phyloP scores from a whole-genome alignment of 2,113 vertebrate genomes.

The Cryptoleucopteryx plumbea region DNA sequence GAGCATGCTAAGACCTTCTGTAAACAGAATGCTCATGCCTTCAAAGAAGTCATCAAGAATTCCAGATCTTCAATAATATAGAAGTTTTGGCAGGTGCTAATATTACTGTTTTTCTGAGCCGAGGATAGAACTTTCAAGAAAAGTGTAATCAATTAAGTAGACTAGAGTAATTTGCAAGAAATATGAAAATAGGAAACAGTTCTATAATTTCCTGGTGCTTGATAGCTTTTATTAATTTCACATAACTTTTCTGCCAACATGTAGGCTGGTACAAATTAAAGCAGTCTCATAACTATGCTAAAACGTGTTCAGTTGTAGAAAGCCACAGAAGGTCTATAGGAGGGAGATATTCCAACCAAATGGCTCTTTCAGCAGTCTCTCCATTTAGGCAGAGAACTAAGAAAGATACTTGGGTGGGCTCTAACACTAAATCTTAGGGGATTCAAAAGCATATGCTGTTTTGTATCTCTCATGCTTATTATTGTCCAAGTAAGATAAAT shows the following conservation, averaged over 20 bases:
- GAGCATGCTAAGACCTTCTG: background rate
- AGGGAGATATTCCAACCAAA: background rate
- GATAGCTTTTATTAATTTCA: background rate
- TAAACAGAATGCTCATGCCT: background rate
- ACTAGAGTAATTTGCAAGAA: background rate
- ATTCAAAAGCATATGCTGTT: background rate
- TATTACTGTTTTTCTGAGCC: background rate
- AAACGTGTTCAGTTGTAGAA: background rate
- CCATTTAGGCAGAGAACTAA: background rate
- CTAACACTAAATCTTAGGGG: background rate
- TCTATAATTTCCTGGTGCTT: background rate
- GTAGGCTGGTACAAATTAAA: background rate
- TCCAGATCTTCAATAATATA: background rate
- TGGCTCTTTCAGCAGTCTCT: background rate
- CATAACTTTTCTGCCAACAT: background rate
- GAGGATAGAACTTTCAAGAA: background rate
- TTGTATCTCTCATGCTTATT: background rate
- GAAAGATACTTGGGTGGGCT: background rate
- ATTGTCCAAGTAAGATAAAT: background rate
- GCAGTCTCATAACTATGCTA: background rate
- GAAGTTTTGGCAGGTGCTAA: background rate
- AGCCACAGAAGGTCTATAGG: background rate
- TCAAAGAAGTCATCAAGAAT: background rate
- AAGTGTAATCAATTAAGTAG: background rate
- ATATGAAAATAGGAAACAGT: background rate